Conservation (phyloP, 2,113 vertebrate species). For the Gymnorhina tibicen region DNA sequence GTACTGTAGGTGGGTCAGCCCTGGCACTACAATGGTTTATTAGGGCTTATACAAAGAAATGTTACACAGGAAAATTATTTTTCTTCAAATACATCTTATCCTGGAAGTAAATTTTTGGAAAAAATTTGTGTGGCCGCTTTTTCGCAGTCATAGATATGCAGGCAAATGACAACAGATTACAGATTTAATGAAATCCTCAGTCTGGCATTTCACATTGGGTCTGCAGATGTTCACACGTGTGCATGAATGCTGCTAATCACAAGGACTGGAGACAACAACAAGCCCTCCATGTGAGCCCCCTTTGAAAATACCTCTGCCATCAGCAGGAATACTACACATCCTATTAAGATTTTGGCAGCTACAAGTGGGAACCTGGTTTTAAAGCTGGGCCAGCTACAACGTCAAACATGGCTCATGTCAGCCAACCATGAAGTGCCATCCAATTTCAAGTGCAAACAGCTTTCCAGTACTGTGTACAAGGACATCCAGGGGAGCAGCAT, state of each 20-base stretch:
- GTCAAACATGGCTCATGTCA: background rate
- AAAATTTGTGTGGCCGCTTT: background rate
- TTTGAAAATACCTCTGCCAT: background rate
- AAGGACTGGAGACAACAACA: background rate
- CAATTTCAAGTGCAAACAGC: background rate
- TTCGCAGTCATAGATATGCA: background rate
- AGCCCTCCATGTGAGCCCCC: background rate
- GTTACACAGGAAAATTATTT: background rate
- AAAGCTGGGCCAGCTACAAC: background rate
- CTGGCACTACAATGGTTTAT: background rate
- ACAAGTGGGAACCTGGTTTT: background rate
- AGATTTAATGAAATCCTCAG: background rate
- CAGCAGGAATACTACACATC: background rate
- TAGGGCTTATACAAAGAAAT: background rate
- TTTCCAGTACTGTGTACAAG: background rate
- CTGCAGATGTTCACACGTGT: background rate
- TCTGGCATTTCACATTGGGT: background rate
- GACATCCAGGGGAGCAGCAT: background rate
- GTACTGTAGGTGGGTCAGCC: background rate
- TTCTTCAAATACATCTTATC: background rate
- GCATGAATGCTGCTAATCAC: background rate
- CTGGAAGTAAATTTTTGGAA: background rate
- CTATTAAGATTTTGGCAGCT: background rate
- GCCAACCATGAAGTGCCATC: background rate
- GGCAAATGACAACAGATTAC: background rate